These are phyloP conservation scores for Trichomycterus rosablanca DNA, from an alignment of 2,113 vertebrate species.

Conservation along the genomic window DNA sequence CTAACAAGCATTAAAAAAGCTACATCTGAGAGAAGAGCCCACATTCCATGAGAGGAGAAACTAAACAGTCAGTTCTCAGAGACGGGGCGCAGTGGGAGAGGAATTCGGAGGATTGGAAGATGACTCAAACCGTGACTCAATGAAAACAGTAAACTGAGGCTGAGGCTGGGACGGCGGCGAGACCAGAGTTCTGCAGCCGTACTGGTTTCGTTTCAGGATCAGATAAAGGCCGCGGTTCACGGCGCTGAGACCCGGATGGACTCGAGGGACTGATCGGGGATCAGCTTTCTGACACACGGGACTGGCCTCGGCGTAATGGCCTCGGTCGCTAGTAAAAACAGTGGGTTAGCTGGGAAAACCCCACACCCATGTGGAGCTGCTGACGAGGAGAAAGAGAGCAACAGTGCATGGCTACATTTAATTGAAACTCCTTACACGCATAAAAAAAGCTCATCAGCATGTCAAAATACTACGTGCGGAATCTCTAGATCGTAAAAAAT, in stretches of 20 bases:
- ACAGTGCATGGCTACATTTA: not conserved
- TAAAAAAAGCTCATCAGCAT: too few relatives aligned
- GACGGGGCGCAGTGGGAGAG: not conserved
- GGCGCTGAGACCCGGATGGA: not conserved
- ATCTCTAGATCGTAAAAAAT: too few relatives aligned
- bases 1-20: too few relatives aligned
- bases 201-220: not conserved
- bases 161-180: not conserved
- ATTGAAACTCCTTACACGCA: slow-evolving; percentile 4
- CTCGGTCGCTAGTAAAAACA: slow-evolving; percentile 10
- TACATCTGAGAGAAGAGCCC: not conserved
- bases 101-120: not conserved
- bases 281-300: not conserved
- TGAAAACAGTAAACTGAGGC: not conserved
- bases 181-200: not conserved
- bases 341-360: not conserved
- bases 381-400: slow-evolving; percentile 2
- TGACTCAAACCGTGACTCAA: slow-evolving; percentile 16
- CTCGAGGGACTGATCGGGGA: not conserved
- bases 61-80: not conserved
- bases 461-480: too few relatives aligned
- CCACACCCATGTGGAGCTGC: not conserved
- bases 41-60: not conserved
- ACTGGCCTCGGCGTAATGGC: not conserved
- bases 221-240: not conserved